These are phyloP conservation scores for Phania funesta DNA, from an alignment of 2,888 invertebrate genomes.

Conservation along the genomic window DNA sequence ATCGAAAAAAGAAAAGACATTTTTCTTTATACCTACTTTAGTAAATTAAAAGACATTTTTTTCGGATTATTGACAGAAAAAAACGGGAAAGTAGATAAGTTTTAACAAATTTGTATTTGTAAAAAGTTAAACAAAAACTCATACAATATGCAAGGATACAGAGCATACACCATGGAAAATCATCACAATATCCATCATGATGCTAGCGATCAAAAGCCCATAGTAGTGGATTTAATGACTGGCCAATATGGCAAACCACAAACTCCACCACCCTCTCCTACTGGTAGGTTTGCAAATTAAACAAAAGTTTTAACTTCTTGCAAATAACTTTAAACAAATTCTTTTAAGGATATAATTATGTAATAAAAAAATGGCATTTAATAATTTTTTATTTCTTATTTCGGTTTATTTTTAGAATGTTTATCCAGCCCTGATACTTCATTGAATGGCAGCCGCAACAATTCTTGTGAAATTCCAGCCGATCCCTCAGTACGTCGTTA, in stretches of 20 bases:
- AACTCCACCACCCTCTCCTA: slow-evolving; percentile 82
- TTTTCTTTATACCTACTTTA: too few species aligned
- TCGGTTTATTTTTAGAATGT: slow-evolving; percentile 78
- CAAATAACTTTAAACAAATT: neutral
- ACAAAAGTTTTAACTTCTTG: neutral
- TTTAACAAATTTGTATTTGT: neutral
- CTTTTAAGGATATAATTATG: too few species aligned
- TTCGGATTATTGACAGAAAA: neutral
- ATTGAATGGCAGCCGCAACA: slow-evolving; percentile 75
- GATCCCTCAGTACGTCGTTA: slow-evolving; percentile 91
- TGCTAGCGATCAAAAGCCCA: slow-evolving; percentile 80
- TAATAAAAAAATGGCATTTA: neutral
- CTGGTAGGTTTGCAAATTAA: slow-evolving; percentile 76
- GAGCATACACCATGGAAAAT: slow-evolving; percentile 79
- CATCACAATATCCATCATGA: slow-evolving; percentile 70
- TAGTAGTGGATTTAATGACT: slow-evolving; percentile 83
- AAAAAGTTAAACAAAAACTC: neutral
- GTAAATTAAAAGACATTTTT: neutral
- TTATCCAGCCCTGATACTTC: slow-evolving; percentile 80
- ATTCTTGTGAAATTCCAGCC: slow-evolving; percentile 78
- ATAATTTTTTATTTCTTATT: neutral
- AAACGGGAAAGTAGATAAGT: slow-evolving; percentile 1
- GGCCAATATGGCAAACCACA: slow-evolving; percentile 81
- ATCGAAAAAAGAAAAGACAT: neutral
- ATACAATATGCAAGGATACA: slow-evolving; percentile 80